Conservation (phyloP, 2,113 vertebrate species). For the Triplophysa tibetana region DNA sequence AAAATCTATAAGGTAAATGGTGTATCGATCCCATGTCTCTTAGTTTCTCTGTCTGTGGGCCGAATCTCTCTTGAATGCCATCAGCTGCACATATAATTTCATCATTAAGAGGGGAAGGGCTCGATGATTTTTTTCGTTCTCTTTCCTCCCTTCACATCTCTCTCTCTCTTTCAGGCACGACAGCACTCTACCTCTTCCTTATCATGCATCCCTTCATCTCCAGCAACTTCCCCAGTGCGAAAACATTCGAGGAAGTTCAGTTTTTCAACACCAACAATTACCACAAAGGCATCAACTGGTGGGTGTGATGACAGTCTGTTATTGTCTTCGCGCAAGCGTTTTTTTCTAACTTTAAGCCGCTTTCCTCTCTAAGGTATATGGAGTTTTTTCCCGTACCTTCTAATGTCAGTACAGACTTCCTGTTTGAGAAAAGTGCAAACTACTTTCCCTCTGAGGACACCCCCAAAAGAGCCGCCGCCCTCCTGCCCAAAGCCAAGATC, state of each 20-base stretch:
- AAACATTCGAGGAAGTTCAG: constrained; percentile 98
- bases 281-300: constrained; percentile 99
- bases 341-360: not conserved
- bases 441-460: constrained; percentile 97
- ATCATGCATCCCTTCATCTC: constrained; percentile 97
- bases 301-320: constrained; percentile 52
- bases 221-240: constrained; percentile 96
- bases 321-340: constrained; percentile 23
- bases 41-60: constrained; percentile 54
- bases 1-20: constrained; percentile 56
- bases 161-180: constrained; percentile 84
- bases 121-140: constrained; percentile 5
- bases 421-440: constrained; percentile 97
- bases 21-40: constrained; percentile 62
- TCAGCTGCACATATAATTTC: constrained; percentile 41
- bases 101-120: constrained; percentile 35
- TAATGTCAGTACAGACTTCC: constrained; percentile 89
- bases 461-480: constrained; percentile 84
- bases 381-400: constrained; percentile 94
- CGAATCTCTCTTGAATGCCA: constrained; percentile 38
- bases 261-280: constrained; percentile 99
- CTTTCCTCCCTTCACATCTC: not conserved
- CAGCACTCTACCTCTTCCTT: constrained; percentile 96
- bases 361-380: constrained; percentile 88
- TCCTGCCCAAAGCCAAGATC: constrained; percentile 94